Evolutionary conservation across 2,888 invertebrate genomes (phyloP), one percentile per base, ranked within the genome.

Genomic region (Psylliodes chrysocephalus): DNA sequence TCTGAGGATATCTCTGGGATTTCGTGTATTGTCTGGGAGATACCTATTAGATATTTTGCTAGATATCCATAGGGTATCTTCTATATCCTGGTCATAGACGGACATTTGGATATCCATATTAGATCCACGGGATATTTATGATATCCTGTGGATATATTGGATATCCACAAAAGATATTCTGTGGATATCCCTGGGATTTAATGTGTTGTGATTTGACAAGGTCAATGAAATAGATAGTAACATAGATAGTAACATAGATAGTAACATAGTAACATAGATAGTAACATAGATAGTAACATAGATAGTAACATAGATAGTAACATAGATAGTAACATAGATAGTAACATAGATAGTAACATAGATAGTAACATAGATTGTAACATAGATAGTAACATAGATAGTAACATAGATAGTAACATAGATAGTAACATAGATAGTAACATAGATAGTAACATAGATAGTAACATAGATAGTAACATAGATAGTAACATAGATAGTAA

Each of bases 191-290:
- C n/a, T n/a, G n/a, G n/a, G n/a, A n/a, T n/a, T n/a, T n/a, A n/a
- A n/a, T n/a, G n/a, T n/a, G n/a, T n/a, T n/a, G n/a, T n/a, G n/a
- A n/a, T n/a, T n/a, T n/a, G n/a, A n/a, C n/a, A n/a, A n/a, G n/a
- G n/a, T n/a, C n/a, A n/a, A n/a, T n/a, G n/a, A n/a, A n/a, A n/a
- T n/a, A n/a, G n/a, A n/a, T n/a, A n/a, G n/a, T n/a, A n/a, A n/a
- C n/a, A 38, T 38, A 38, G 38, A 38, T 38, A 38, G 38, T n/a
- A n/a, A 38, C n/a, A 38, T 38, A 38, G 38, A 38, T 38, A 38
- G 38, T n/a, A n/a, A 38, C n/a, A 38, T 38, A 38, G 38, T n/a
- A n/a, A 38, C n/a, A 38, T 38, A 38, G 38, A 38, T 38, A 38
- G 38, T n/a, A n/a, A 38, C n/a, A 38, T 38, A 38, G 38, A 38